Base-by-base conservation (phyloP, 2,888 invertebrate genomes). In the Eupithecia tripunctaria region DNA sequence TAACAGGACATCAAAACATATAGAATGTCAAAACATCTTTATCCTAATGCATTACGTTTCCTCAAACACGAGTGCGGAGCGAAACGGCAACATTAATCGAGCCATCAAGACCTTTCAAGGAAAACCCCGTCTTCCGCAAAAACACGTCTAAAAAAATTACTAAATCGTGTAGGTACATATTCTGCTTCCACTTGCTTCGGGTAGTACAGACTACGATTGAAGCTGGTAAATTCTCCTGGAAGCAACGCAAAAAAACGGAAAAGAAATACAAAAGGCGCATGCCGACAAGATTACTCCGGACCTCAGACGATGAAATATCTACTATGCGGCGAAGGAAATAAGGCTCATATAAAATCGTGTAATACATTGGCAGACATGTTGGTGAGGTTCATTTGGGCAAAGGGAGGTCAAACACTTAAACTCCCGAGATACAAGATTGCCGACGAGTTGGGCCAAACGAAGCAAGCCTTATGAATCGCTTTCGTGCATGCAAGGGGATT, bases 321-420 rank as follows among this genome's bases (percentile, higher is more conserved):
- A 85, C 86, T 83, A 80, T 89, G 85, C 72, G 71, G 15, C 67
- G 59, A 70, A 76, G 72, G 80, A 66, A 80, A 82, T 87, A 89
- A 85, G 83, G 82, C 78, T 80, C 81, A 84, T 79, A 79, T 78
- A 80, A 79, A 80, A 78, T 79, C 79, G 75, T 83, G 82, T 81
- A 80, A 80, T 84, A 85, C 81, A 79, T 83, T 87, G 84, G 89
- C 83, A 86, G 85, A 84, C 84, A 84, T 85, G 86, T 89, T 88
- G 88, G 88, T 87, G 88, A 88, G 90, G 88, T 91, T 91, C 91
- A 91, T 91, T 91, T 91, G 89, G 91, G 90, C 89, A 88, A 89
- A 90, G 91, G 89, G 89, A 90, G 90, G 90, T 89, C 90, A 91
- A 91, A 91, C 91, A 91, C 91, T 91, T 91, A 91, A 90, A 91